Evolutionary conservation across 2,797 vertebrate species (phyloP), one percentile per base, ranked within the genome.

Genomic region (Poliocrania exsul): DNA sequence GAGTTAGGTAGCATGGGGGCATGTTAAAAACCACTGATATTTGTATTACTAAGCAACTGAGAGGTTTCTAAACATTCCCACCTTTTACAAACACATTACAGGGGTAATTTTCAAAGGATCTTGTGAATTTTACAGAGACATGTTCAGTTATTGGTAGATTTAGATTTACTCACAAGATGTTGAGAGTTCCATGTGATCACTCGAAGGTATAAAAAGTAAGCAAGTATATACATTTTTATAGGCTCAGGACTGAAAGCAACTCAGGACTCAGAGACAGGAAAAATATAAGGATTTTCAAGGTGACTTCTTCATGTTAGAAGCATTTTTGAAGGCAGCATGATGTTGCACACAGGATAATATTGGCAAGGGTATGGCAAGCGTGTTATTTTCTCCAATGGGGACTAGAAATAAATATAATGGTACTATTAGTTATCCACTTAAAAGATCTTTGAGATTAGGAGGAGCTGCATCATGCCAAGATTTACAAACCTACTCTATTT

Each of bases 321-420:
- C 20, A 56, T 70, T 90, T 91, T 75, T 81, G 64, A 93, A 92
- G 62, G 62, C n/a, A 84, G 77, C 24, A 69, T 33, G 46, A 26
- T 5, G 31, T 18, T 77, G 57, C 49, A 33, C 46, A 23, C 7
- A 40, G 31, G 33, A 56, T 64, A 62, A 23, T 37, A 21, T 13
- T 85, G 90, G 51, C 65, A 46, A 77, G 37, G 37, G 40, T 56
- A 29, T 47, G 46, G 71, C 90, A 95, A 91, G 54, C 3, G 0
- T 40, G 62, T 42, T 80, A 67, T 86, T 95, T 94, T 93, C 89
- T 93, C 75, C 79, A 71, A 28, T 56, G 57, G 75, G 28, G 50
- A 80, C n/a, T 57, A 42, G 56, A 91, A 81, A 93, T 50, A 92
- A 85, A 89, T 58, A 81, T 44, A 71, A 88, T 40, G 40, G 87